Evolutionary conservation across 2,113 vertebrate genomes (phyloP), one percentile per base, ranked within the genome.

Genomic region (Aviceda subcristata): DNA sequence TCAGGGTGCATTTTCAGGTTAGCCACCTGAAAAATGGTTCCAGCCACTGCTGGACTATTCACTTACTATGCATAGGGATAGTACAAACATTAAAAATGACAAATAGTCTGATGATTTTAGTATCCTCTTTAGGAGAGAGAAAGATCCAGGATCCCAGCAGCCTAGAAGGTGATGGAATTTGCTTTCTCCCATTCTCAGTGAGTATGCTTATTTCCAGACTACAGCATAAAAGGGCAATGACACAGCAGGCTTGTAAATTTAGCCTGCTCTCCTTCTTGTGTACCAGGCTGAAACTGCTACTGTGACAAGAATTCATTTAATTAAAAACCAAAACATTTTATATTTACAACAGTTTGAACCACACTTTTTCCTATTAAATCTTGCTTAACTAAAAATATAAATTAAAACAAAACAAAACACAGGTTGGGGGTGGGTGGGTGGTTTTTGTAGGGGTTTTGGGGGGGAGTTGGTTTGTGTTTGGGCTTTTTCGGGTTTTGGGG

Each of bases 361-460:
- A n/a, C 2, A 29, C 3, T 29, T 83, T 56, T 83, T 21, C 22
- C 15, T 29, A n/a, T 32, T 59, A 7, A 43, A 10, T 36, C 32
- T 82, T 78, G 18, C 9, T 60, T 48, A 67, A 60, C 11, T 63
- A 72, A 51, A 88, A 82, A 51, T 9, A 45, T 1, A 46, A 78
- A 38, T 9, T 30, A 12, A 66, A 38, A 7, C 1, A 57, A 22
- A 4, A 36, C 32, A 53, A 32, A 41, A 50, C 5, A 43, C 5
- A 72, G 14, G 2, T 16, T 50, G 11, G 7, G 7, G 6, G 7
- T 6, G 5, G 9, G 11, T 19, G 6, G 8, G 1, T 62, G 7
- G 5, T 12, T 21, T 3, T 36, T n/a, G 11, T 13, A 8, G 6
- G 6, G n/a, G 41, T n/a, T n/a, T n/a, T n/a, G 15, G 9, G 17